Evolutionary conservation across 2,888 invertebrate species (phyloP).

Genomic region (Coelinius sp.): DNA sequence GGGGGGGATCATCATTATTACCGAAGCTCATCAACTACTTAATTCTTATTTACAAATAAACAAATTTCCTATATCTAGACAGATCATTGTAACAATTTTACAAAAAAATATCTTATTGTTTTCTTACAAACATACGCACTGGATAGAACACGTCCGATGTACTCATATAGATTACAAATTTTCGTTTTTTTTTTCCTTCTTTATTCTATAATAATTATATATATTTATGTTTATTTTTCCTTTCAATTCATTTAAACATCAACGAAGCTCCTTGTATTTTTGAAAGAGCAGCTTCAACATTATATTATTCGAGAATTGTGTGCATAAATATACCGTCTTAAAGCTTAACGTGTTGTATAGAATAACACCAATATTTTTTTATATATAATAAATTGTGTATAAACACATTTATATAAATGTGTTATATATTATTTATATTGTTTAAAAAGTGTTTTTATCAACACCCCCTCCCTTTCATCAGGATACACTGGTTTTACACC

Average conservation of each 20-base stretch:
- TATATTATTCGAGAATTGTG: constrained; percentile 31
- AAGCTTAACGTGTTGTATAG: constrained; percentile 39
- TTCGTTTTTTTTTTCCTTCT: not conserved
- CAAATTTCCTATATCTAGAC: constrained; percentile 38
- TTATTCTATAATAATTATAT: constrained; percentile 1
- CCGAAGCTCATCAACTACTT: constrained; percentile 39
- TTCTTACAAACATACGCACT: constrained; percentile 42
- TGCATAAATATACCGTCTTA: constrained; percentile 42
- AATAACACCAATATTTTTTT: constrained; percentile 32
- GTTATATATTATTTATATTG: constrained; percentile 39
- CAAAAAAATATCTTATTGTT: constrained; percentile 65
- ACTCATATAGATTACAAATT: constrained; percentile 28
- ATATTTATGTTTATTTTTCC: constrained; percentile 18
- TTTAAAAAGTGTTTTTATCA: not conserved
- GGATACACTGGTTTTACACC: too few species aligned
- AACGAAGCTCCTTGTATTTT: constrained; percentile 33
- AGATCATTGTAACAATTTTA: constrained; percentile 60
- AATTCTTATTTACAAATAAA: constrained; percentile 19
- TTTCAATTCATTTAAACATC: constrained; percentile 41
- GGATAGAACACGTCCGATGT: constrained; percentile 39
- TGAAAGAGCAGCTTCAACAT: constrained; percentile 31
- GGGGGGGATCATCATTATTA: constrained; percentile 39
- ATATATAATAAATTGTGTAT: constrained; percentile 36
- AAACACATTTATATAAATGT: constrained; percentile 38
- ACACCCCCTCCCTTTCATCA: too few species aligned